Evolutionary conservation across 2,888 invertebrate genomes (phyloP).

Genomic region (Acronicta alni): DNA sequence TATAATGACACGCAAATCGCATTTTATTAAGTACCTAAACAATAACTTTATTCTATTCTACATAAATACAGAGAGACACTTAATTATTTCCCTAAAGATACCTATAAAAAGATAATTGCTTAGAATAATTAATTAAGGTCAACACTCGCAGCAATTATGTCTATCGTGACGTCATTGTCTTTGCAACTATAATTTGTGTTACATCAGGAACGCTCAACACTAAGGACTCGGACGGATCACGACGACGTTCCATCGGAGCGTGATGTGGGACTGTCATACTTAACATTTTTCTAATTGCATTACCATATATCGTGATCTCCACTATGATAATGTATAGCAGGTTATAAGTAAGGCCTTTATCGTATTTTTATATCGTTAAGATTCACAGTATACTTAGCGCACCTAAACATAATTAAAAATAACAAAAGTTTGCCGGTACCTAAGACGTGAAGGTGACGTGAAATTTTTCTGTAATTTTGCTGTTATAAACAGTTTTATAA

Average conservation of each 20-base stretch:
- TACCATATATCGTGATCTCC: not conserved
- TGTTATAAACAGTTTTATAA: no score
- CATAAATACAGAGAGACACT: no score
- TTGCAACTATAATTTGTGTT: constrained; percentile 24
- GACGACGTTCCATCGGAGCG: not conserved
- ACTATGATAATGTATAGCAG: no score
- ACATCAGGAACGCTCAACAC: constrained; percentile 18
- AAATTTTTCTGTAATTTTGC: no score
- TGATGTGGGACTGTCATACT: no score
- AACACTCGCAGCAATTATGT: constrained; percentile 2
- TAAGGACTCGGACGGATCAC: not conserved
- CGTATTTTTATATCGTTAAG: not conserved
- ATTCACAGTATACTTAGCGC: not conserved
- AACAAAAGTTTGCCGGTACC: no score
- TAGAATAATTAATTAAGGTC: constrained; percentile 1
- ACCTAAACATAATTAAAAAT: no score
- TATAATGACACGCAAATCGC: no score
- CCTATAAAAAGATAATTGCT: not conserved
- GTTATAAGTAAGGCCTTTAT: not conserved
- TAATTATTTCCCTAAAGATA: no score
- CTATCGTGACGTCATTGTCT: constrained; percentile 2
- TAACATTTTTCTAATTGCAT: not conserved
- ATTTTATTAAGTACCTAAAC: no score
- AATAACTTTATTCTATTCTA: no score
- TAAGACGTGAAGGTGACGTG: no score